These are phyloP conservation scores for Ivindomyrus marchei DNA, from an alignment of 2,113 vertebrate genomes.

Conservation along the genomic window DNA sequence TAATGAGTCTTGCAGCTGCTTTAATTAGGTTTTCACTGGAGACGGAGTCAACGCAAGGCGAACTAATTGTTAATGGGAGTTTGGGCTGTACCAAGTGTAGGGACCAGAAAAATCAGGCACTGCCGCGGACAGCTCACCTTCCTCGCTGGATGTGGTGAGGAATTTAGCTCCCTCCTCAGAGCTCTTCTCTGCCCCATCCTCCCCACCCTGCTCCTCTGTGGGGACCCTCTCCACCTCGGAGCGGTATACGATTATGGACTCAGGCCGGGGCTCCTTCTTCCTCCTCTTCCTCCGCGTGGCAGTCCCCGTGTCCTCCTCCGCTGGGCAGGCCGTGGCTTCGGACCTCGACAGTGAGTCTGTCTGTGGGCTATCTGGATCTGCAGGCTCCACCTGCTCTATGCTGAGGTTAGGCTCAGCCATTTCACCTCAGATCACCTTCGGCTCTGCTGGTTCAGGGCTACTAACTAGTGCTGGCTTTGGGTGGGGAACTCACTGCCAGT, in stretches of 20 bases:
- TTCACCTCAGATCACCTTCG: not conserved
- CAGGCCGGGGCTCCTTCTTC: conserved; percentile 81
- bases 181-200: conserved; percentile 70
- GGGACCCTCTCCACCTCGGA: conserved; percentile 73
- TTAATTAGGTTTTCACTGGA: not conserved
- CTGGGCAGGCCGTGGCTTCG: conserved; percentile 50
- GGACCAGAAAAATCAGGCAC: not conserved
- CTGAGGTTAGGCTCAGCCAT: conserved; percentile 8
- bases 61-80: not conserved
- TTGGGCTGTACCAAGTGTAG: not conserved
- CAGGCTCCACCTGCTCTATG: conserved; percentile 56
- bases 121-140: conserved; percentile 58
- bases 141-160: conserved; percentile 70
- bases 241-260: conserved; percentile 90
- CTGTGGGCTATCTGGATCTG: conserved; percentile 56
- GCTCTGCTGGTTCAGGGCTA: not conserved
- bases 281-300: conserved; percentile 72
- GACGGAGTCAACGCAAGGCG: not conserved
- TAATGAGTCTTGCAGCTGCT: not conserved
- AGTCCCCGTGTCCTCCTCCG: conserved; percentile 71
- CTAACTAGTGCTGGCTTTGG: not conserved
- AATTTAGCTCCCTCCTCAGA: conserved; percentile 82
- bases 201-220: conserved; percentile 68
- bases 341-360: conserved; percentile 52
- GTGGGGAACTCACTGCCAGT: not conserved